Evolutionary conservation across 2,888 invertebrate species (phyloP).

Genomic region (Synanthedon myopaeformis): DNA sequence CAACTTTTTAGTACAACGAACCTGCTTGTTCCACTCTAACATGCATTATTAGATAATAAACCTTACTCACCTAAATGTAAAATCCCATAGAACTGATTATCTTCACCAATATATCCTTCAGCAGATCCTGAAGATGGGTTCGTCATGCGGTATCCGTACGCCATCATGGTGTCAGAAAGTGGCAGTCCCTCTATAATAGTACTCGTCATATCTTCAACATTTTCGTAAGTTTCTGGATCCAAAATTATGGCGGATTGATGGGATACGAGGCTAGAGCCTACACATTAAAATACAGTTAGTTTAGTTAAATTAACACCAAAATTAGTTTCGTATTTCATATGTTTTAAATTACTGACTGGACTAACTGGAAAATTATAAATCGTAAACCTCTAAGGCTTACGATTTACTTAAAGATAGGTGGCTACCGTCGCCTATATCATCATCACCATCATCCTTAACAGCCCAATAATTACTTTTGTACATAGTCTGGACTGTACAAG

Average conservation of each 20-base stretch:
- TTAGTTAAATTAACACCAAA: not conserved
- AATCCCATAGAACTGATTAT: slow-evolving; percentile 52
- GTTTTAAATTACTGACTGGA: no score
- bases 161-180: slow-evolving; percentile 38
- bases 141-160: slow-evolving; percentile 41
- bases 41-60: no score
- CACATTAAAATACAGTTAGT: slow-evolving; percentile 25
- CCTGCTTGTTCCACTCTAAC: no score
- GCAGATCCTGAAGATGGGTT: slow-evolving; percentile 45
- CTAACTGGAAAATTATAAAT: no score
- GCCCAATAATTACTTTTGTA: no score
- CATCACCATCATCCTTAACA: no score
- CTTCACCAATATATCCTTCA: slow-evolving; percentile 56
- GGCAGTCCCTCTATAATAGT: slow-evolving; percentile 10
- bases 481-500: no score
- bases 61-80: slow-evolving; percentile 36
- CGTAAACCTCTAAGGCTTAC: no score
- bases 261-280: slow-evolving; percentile 26
- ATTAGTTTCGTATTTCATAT: no score
- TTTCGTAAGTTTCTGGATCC: slow-evolving; percentile 27
- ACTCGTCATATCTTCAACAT: not conserved
- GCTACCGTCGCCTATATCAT: no score
- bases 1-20: no score
- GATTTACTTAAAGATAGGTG: no score
- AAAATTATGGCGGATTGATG: slow-evolving; percentile 28